Base-by-base conservation (phyloP, 2,888 invertebrate species). In the Pandemis cinnamomeana region DNA sequence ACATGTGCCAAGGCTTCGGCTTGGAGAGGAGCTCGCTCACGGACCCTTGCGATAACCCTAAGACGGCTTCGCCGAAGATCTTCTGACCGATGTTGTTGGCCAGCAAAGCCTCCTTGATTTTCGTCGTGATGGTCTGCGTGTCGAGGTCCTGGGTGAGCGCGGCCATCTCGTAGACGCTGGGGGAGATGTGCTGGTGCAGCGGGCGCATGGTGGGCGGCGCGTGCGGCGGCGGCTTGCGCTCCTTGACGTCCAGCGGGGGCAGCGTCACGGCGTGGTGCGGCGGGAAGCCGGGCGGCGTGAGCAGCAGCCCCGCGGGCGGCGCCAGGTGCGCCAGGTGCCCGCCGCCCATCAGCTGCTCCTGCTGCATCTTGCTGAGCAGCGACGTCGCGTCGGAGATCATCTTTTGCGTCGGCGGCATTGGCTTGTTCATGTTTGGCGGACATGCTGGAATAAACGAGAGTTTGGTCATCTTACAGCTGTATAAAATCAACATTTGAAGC, bases 1-100 rank as follows among this genome's bases (percentile, higher is more conserved):
- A 95, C 99, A 99, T 99, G 87, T 99, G 99, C 99, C 99, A 99
- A 0, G 99, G 99, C 86, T 99, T 99, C 5, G 99, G 99, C 89
- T 99, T 99, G 76, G 99, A 99, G 7, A 99, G 95, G 77, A 99
- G 95, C 90, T 99, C 99, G 84, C 99, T 99, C 11, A 99, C 99
- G 2, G 99, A 98, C 11, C 98, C 99, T 91, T 99, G 99, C 0
- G 99, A 99, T 44, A 99, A 95, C 0, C 99, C 99, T 13, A 99
- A 95, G 5, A 99, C 99, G 0, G 98, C 99, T 93, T 99, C 99
- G 10, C 99, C 99, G 85, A 99, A 99, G 77, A 98, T 98, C 95
- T 99, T 99, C 91, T 99, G 99, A 4, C 99, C 99, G 80, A 99
- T 98, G 87, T 99, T 99, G 89, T 99, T 99, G 55, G 99, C 99